phyloP scores from a whole-genome alignment of 2,797 vertebrate genomes.

The Chelidonichthys spinosus region DNA sequence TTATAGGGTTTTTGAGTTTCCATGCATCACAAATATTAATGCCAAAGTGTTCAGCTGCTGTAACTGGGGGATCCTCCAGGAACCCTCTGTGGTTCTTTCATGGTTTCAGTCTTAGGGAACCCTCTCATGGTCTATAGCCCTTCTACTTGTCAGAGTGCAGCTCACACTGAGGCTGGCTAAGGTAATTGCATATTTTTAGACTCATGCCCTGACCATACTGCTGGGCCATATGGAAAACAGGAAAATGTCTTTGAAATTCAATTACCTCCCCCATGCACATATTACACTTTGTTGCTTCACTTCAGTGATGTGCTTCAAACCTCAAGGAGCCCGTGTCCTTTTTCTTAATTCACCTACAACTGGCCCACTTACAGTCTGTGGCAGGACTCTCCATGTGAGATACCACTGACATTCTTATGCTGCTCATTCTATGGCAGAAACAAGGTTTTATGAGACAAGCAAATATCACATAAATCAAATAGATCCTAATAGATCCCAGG shows the following conservation, averaged over 20 bases:
- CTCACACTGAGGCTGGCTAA: slow-evolving; percentile 11
- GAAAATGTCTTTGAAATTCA: slow-evolving; percentile 72
- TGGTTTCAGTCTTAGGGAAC: background rate
- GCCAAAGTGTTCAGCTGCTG: background rate
- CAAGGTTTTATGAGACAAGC: background rate
- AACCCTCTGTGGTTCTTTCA: background rate
- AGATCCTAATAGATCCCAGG: background rate
- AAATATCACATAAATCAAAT: background rate
- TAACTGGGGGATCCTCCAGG: background rate
- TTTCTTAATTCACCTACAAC: slow-evolving; percentile 56
- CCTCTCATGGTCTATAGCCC: slow-evolving; percentile 13
- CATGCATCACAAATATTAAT: background rate
- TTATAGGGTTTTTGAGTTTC: no score
- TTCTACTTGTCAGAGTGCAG: slow-evolving; percentile 21
- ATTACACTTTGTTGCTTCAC: slow-evolving; percentile 69
- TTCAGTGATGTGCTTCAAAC: slow-evolving; percentile 54
- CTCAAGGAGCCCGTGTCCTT: slow-evolving; percentile 67
- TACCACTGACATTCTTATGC: slow-evolving; percentile 11
- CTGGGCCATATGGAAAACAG: slow-evolving; percentile 63
- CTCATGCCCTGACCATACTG: slow-evolving; percentile 34
- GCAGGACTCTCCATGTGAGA: slow-evolving; percentile 11
- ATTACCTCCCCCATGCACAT: slow-evolving; percentile 57
- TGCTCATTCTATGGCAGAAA: background rate
- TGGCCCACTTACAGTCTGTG: slow-evolving; percentile 35
- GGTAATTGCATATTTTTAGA: slow-evolving; percentile 61